Evolutionary conservation across 2,888 invertebrate species (phyloP).

Genomic region (Callyntrura sp.): DNA sequence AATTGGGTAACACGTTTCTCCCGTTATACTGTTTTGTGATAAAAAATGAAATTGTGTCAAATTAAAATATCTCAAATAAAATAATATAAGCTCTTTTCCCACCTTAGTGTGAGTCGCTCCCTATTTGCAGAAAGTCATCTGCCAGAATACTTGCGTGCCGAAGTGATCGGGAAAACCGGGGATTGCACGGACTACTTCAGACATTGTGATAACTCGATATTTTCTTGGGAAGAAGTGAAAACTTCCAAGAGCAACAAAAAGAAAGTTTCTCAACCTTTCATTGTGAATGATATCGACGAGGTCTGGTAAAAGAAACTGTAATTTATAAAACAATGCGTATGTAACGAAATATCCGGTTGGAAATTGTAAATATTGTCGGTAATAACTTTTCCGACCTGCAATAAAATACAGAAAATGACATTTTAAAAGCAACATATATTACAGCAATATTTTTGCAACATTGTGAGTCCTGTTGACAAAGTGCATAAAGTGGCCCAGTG

Average conservation of each 20-base stretch:
- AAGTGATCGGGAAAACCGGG: slow-evolving; percentile 67
- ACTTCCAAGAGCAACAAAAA: neutral
- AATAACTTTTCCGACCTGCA: no score
- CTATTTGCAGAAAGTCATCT: slow-evolving; percentile 75
- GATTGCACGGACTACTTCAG: slow-evolving; percentile 66
- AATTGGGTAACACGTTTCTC: neutral
- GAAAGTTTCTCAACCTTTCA: neutral
- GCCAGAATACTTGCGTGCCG: slow-evolving; percentile 72
- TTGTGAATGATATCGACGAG: slow-evolving; percentile 13
- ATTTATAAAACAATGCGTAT: no score
- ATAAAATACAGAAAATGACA: no score
- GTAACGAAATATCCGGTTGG: no score
- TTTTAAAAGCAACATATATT: neutral
- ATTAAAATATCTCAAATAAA: no score
- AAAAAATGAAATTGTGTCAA: no score
- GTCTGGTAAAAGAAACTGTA: slow-evolving; percentile 6
- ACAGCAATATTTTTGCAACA: slow-evolving; percentile 1
- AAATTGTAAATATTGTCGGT: no score
- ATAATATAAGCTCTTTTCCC: no score
- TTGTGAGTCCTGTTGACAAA: no score
- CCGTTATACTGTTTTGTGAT: neutral
- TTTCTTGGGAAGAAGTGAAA: slow-evolving; percentile 63
- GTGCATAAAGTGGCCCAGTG: neutral
- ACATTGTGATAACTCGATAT: slow-evolving; percentile 63
- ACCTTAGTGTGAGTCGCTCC: slow-evolving; percentile 76